Base-by-base conservation (phyloP, 53 echinoderm and acorn worm genomes). In the Mesocentrotus franciscanus region DNA sequence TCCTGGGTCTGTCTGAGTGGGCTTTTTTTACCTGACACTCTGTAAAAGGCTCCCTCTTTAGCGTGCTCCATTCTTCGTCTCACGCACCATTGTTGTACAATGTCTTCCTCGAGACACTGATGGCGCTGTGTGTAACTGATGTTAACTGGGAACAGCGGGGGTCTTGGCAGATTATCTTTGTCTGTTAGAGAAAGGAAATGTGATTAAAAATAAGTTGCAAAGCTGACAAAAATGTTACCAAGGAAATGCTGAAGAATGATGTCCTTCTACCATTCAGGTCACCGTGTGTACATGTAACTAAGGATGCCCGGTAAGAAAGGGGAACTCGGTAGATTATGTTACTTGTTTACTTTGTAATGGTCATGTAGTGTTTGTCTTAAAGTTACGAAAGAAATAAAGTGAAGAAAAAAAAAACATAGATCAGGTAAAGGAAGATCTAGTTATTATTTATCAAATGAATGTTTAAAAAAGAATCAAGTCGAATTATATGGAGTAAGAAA, bases 71-170 rank as follows among this genome's bases (percentile, higher is more conserved):
- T 85, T 24, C 97, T 96, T 33, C 97, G 84, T 61, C 97, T 95
- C 49, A 97, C 90, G 26, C 99, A 95, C 99, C 99, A 98, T 96
- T 98, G 99, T 60, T 98, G 96, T 17, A 98, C 96, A 61, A 98
- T 98, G 62, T 98, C 99, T 84, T 98, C 97, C 92, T 98, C 97
- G 18, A 96, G 96, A 10, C 95, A 61, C 11, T 85, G 87, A 34
- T 95, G 96, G 87, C 84, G 85, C 83, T 35, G 78, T 84, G 84
- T 62, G 61, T 30, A 61, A 61, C 18, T 39, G 84, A 81, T 39
- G 9, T 59, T 59, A 4, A 60, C 32, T 59, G 94, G 81, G 85
- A 94, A 94, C 17, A 91, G 74, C 16, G 89, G 42, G 64, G 90
- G 91, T 60, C 95, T 91, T 56, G 91, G 90, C 10, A 95, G 22